phyloP scores from a whole-genome alignment of 2,113 vertebrate species.

The Epinephelus moara region DNA sequence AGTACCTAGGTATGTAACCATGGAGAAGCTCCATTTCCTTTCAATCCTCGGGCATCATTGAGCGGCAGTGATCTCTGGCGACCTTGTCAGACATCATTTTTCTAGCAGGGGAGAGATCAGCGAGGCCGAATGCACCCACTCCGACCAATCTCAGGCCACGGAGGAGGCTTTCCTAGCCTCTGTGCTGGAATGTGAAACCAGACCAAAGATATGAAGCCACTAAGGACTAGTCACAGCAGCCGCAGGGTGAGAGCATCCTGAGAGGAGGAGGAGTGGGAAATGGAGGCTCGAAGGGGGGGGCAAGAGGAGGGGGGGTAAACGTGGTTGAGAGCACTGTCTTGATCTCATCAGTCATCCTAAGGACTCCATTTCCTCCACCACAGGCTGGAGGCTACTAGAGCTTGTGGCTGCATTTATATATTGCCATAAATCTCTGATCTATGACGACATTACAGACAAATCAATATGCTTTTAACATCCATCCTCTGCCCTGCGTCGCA shows the following conservation, averaged over 20 bases:
- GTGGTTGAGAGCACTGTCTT: conserved; percentile 70
- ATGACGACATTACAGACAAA: conserved; percentile 86
- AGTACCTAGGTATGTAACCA: conserved; percentile 19
- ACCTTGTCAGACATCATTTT: conserved; percentile 73
- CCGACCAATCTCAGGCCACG: conserved; percentile 50
- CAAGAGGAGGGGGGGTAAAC: conserved; percentile 45
- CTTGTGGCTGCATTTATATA: conserved; percentile 80
- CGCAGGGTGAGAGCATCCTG: conserved; percentile 61
- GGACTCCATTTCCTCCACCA: conserved; percentile 81
- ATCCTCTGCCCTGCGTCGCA: conserved; percentile 78
- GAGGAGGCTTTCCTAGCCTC: conserved; percentile 52
- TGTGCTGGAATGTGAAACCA: conserved; percentile 67
- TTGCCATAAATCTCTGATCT: conserved; percentile 82
- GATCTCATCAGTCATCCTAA: conserved; percentile 83
- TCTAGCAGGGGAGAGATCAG: conserved; percentile 37
- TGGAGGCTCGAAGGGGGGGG: conserved; percentile 37
- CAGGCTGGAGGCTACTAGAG: conserved; percentile 72
- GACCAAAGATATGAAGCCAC: conserved; percentile 61
- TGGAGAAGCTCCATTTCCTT: conserved; percentile 55
- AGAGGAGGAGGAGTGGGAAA: conserved; percentile 60
- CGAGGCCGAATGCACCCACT: conserved; percentile 30
- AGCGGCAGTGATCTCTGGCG: conserved; percentile 61
- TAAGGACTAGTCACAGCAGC: conserved; percentile 64
- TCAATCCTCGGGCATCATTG: conserved; percentile 38
- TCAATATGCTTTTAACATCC: conserved; percentile 89